phyloP scores from a whole-genome alignment of 2,888 invertebrate species.

The Tetranychus truncatus region DNA sequence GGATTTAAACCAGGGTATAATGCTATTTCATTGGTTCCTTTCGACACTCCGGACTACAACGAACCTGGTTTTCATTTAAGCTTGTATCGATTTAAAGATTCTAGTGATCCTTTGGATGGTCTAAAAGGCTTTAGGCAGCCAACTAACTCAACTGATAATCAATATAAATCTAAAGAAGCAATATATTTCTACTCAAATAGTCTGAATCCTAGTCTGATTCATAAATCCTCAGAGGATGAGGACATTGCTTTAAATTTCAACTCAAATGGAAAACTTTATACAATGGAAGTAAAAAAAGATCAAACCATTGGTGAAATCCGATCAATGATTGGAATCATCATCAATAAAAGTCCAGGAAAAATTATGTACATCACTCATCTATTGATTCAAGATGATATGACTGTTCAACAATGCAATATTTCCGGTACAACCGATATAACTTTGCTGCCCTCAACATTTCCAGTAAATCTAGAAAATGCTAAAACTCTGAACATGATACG shows the following conservation, averaged over 20 bases:
- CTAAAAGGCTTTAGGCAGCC: neutral
- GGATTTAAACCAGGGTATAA: neutral
- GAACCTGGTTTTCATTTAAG: neutral
- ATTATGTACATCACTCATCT: neutral
- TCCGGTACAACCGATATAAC: neutral
- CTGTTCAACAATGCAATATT: neutral
- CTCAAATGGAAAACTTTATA: neutral
- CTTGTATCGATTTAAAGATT: neutral
- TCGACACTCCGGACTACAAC: neutral
- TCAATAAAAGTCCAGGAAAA: neutral
- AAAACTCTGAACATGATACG: neutral
- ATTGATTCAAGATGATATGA: neutral
- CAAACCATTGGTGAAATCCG: neutral
- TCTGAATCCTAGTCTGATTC: no score
- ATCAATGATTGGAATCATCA: neutral
- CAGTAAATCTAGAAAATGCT: neutral
- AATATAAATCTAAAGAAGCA: neutral
- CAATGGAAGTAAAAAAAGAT: neutral
- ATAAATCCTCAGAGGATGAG: neutral
- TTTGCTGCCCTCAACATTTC: neutral
- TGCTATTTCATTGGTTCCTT: neutral
- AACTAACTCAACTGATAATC: neutral
- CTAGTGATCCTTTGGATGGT: neutral
- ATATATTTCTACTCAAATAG: neutral
- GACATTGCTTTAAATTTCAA: neutral